Evolutionary conservation across 2,888 invertebrate species (phyloP).

Genomic region (Drosophila gaucha): DNA sequence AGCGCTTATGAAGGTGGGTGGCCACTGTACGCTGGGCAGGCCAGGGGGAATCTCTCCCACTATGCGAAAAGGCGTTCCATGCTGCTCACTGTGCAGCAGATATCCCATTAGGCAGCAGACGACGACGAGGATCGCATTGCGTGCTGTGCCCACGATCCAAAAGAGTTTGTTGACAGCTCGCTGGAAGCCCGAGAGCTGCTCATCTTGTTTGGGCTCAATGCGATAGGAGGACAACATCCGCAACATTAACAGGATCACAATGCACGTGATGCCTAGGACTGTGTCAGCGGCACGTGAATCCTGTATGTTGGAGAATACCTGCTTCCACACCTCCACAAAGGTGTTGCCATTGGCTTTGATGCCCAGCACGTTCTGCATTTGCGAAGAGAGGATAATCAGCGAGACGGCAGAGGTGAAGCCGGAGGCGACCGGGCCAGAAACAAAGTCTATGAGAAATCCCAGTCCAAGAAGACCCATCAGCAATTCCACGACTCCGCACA

Average conservation of each 20-base stretch:
- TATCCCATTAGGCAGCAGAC: slow-evolving; percentile 88
- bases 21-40: slow-evolving; percentile 88
- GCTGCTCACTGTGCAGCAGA: slow-evolving; percentile 79
- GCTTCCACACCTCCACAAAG: slow-evolving; percentile 91
- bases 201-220: slow-evolving; percentile 86
- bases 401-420: slow-evolving; percentile 96
- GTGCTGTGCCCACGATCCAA: slow-evolving; percentile 92
- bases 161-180: slow-evolving; percentile 88
- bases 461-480: slow-evolving; percentile 93
- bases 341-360: slow-evolving; percentile 90
- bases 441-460: slow-evolving; percentile 95
- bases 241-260: slow-evolving; percentile 90
- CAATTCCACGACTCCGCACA: slow-evolving; percentile 90
- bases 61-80: slow-evolving; percentile 87
- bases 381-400: slow-evolving; percentile 94
- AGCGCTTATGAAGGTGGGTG: slow-evolving; percentile 88
- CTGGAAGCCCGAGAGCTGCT: slow-evolving; percentile 86
- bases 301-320: slow-evolving; percentile 89
- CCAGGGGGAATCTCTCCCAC: slow-evolving; percentile 92
- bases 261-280: slow-evolving; percentile 90
- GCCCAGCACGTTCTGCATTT: slow-evolving; percentile 93
- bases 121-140: slow-evolving; percentile 94
- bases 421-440: slow-evolving; percentile 94
- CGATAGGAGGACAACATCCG: slow-evolving; percentile 89
- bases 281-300: slow-evolving; percentile 90